These are phyloP conservation scores for Microvelia longipes DNA, from an alignment of 1,140 invertebrate species.

Conservation along the genomic window DNA sequence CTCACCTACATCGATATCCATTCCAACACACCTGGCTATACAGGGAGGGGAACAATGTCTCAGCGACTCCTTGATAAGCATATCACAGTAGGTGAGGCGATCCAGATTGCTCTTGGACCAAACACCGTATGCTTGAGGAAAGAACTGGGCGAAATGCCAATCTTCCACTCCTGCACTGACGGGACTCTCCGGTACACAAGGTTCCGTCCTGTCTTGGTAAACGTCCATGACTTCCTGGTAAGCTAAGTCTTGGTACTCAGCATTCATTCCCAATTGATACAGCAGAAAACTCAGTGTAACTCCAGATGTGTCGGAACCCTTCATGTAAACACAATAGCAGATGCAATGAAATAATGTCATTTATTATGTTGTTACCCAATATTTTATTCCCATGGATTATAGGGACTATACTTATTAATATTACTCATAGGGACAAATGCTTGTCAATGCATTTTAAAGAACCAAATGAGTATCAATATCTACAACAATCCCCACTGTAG, in stretches of 20 bases:
- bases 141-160: too few species aligned
- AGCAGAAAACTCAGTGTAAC: not conserved
- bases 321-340: too few species aligned
- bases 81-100: slow-evolving; percentile 8
- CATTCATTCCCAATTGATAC: slow-evolving; percentile 10
- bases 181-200: not conserved
- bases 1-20: slow-evolving; percentile 11
- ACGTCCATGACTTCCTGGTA: slow-evolving; percentile 11
- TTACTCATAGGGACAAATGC: too few species aligned
- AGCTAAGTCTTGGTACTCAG: slow-evolving; percentile 13
- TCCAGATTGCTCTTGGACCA: not conserved
- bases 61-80: slow-evolving; percentile 24
- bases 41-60: slow-evolving; percentile 20
- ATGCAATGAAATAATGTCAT: too few species aligned
- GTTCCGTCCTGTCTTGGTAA: not conserved
- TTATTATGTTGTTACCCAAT: too few species aligned
- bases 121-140: not conserved
- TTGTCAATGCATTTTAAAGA: too few species aligned
- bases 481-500: too few species aligned
- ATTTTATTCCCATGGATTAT: too few species aligned
- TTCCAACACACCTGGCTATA: slow-evolving; percentile 2
- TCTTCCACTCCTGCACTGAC: slow-evolving; percentile 12
- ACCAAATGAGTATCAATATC: too few species aligned
- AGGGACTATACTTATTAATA: too few species aligned
- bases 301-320: slow-evolving; percentile 5